Evolutionary conservation across 2,888 invertebrate genomes (phyloP).

Genomic region (Tiliacea citrago): DNA sequence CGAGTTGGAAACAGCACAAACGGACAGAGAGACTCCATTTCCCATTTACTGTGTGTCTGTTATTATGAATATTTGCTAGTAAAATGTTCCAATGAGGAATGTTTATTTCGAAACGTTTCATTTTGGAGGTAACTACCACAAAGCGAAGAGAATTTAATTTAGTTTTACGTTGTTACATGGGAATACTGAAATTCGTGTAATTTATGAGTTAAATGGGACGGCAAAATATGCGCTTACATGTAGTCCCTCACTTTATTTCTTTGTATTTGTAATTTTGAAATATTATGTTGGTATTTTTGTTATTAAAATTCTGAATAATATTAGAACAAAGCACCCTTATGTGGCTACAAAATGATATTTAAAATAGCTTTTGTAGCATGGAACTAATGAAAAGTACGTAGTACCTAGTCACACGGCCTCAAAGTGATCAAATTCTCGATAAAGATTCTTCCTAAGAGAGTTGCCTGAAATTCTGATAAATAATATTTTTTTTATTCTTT

Average conservation of each 20-base stretch:
- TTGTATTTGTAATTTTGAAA: not conserved
- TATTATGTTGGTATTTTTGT: not conserved
- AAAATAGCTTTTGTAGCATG: no score
- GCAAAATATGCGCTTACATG: conserved; percentile 10
- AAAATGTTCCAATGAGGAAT: conserved; percentile 32
- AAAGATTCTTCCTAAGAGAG: no score
- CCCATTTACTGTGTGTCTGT: not conserved
- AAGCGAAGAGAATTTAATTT: conserved; percentile 48
- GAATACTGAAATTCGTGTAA: conserved; percentile 22
- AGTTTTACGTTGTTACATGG: conserved; percentile 27
- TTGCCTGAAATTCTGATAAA: no score
- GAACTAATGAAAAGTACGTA: no score
- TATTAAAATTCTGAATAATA: not conserved
- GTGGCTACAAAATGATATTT: no score
- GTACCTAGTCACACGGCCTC: no score
- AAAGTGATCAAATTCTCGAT: no score
- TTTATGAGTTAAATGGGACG: not conserved
- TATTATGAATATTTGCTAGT: conserved; percentile 25
- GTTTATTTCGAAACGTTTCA: conserved; percentile 36
- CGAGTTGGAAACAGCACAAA: not conserved
- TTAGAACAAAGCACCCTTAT: no score
- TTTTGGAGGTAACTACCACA: conserved; percentile 30
- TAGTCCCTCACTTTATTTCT: not conserved
- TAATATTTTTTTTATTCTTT: no score
- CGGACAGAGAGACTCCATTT: not conserved